Evolutionary conservation across 2,797 vertebrate species (phyloP), one percentile per base, ranked within the genome.

Genomic region (Helarctos malayanus): DNA sequence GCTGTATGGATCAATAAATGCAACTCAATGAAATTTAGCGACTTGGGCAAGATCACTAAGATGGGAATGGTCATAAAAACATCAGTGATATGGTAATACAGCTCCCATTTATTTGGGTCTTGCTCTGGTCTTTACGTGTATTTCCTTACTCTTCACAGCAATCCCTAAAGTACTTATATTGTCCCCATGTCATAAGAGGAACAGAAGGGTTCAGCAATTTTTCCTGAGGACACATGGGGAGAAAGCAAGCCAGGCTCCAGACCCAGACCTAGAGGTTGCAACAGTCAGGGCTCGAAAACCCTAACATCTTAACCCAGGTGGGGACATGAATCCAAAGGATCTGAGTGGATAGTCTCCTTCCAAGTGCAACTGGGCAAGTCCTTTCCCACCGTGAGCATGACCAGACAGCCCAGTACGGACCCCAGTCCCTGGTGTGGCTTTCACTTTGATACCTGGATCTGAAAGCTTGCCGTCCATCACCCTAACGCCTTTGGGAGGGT

Each of bases 121-220:
- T 96, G 14, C 12, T 91, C n/a, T 54, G n/a, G 57, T 68, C 18
- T 96, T 89, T 87, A 65, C 2, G 1, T 61, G 32, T 49, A 41
- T 90, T 63, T 71, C 93, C 76, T 88, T 89, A 65, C 41, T 95
- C 27, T 91, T 89, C 47, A 54, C 29, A 61, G 35, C 32, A 27
- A 15, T 71, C 47, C 96, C 83, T 41, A 29, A 91, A 57, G 7
- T 54, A 49, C 27, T 35, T 52, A 2, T 61, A 71, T 35, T 68
- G n/a, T 59, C 35, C 8, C 15, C 4, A 45, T 76, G 91, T 84
- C 49, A 13, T 65, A 54, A 49, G 49, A 88, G 59, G 11, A 78
- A 52, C 56, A 59, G 61, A 71, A 87, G 23, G 3, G 35, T 41
- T 94, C 25, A 76, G 5, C 35, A 52, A 49, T 27, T 80, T 80